These are phyloP conservation scores for Drosophila lacicola DNA, from an alignment of 2,888 invertebrate genomes.

Conservation along the genomic window DNA sequence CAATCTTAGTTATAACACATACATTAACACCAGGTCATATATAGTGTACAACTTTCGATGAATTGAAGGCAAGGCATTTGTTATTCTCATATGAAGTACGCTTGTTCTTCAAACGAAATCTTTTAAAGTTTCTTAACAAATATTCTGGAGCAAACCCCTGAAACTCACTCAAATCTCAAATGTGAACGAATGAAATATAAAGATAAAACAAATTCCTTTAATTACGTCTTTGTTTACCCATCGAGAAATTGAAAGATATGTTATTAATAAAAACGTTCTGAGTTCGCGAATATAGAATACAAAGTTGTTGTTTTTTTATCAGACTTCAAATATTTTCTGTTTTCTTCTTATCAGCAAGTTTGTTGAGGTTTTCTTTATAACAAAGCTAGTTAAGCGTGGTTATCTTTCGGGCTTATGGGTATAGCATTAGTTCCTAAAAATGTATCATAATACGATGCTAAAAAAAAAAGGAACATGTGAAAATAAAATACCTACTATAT, in stretches of 20 bases:
- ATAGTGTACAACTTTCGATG: not conserved
- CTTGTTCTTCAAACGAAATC: too few relatives aligned
- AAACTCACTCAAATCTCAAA: too few relatives aligned
- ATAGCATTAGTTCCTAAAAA: not conserved
- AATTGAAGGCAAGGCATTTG: slow-evolving; percentile 1
- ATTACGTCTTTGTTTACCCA: not conserved
- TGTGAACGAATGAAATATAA: too few relatives aligned
- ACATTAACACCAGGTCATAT: not conserved
- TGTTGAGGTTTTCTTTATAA: slow-evolving; percentile 2
- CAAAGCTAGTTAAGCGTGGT: slow-evolving; percentile 1
- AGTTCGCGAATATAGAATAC: not conserved
- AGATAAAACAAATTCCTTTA: not conserved
- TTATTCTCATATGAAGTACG: not conserved
- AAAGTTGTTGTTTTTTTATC: not conserved
- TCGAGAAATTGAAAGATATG: not conserved
- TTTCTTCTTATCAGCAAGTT: slow-evolving; percentile 2
- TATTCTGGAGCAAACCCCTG: too few relatives aligned
- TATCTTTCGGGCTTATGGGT: not conserved
- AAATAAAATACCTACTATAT: too few relatives aligned
- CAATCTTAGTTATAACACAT: not conserved
- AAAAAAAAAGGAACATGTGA: too few relatives aligned
- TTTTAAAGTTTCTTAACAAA: too few relatives aligned
- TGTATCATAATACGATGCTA: too few relatives aligned
- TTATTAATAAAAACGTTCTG: slow-evolving; percentile 4
- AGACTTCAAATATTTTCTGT: not conserved